Base-by-base conservation (phyloP, 2,888 invertebrate genomes). In the Sinopyrophorus schimmeli region DNA sequence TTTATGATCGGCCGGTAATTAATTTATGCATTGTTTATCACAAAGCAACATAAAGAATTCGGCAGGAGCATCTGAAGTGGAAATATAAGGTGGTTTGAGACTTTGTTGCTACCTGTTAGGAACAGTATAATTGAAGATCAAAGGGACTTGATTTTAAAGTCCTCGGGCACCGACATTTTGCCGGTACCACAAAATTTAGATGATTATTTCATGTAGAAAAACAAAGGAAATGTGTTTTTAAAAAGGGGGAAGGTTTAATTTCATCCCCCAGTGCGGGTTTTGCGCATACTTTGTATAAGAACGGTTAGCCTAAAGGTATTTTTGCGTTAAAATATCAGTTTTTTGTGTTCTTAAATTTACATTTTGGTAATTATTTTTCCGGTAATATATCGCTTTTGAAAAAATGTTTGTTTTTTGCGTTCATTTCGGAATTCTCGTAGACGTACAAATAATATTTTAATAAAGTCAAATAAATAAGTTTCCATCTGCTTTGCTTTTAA, bases 111-210 rank as follows among this genome's bases (percentile, higher is more conserved):
- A 52, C 52, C 52, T 52, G 52, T 52, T 52, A 24, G 52, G 39
- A 47, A 52, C 52, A 43, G 20, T 52, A 42, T 47, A 47, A 52
- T 52, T 52, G 52, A 52, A 52, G 52, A 52, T 52, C 52, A 52
- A 52, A 52, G 52, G 23, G 16, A 18, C 42, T 43, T 47, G 50
- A 40, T 44, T 44, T 40, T 28, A 50, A 44, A 39, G 14, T 20
- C 38, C 40, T 20, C 28, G 11, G 50, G 23, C 41, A 17, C 32
- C 14, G 27, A 30, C 44, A 40, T 50, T 44, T 44, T 23, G 21
- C 34, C 23, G 43, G 32, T 40, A 34, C 43, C 35, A 34, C 44
- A 24, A 50, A 50, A 50, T 50, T 42, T 50, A 15, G 39, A 39
- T 44, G 50, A 39, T 50, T 44, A 50, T 50, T 50, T 39, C 39